Base-by-base conservation (phyloP, 1,140 invertebrate genomes). In the Caenorhabditis inopinata region DNA sequence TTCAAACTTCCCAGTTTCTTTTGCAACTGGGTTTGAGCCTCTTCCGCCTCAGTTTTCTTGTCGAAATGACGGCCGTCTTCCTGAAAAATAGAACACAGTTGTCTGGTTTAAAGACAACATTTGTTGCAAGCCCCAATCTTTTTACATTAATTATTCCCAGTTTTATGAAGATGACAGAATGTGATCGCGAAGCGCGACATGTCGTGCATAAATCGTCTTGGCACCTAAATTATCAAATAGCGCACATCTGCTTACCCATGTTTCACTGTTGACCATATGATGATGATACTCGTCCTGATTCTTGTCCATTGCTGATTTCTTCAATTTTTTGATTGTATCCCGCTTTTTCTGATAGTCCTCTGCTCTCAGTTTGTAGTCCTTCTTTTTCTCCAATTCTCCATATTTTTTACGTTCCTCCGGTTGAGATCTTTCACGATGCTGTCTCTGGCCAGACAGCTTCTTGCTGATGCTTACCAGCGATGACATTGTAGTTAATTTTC, bases 271-370 rank as follows among this genome's bases (percentile, higher is more conserved):
- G 45, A 96, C 93, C 97, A 99, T 99, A 85, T 98, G 96, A 90
- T 94, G 96, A 88, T 97, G 94, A 90, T 98, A 99, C 90, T 99
- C 97, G 93, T 99, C 96, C 1, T 95, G 95, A 92, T 98, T 99
- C 88, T 93, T 94, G 85, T 97, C 93, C 16, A 96, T 89, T 0
- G 95, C 96, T 62, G 93, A 92, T 88, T 93, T 93, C 58, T 92
- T 92, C 29, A 98, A 89, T n/a, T 93, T 85, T 88, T 95, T 94
- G 0, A 98, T 85, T 0, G 94, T 93, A 32, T 92, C 91, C 78
- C 94, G n/a, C 85, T 97, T 98, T 58, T 93, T 80, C 75, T 85
- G 42, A 76, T 87, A 88, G 88, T 89, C 91, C 89, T 91, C 91
- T 12, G 96, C 94, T 78, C 96, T 91, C 82, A 91, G 89, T 84